Evolutionary conservation across 2,113 vertebrate genomes (phyloP).

Genomic region (Craseonycteris thonglongyai): DNA sequence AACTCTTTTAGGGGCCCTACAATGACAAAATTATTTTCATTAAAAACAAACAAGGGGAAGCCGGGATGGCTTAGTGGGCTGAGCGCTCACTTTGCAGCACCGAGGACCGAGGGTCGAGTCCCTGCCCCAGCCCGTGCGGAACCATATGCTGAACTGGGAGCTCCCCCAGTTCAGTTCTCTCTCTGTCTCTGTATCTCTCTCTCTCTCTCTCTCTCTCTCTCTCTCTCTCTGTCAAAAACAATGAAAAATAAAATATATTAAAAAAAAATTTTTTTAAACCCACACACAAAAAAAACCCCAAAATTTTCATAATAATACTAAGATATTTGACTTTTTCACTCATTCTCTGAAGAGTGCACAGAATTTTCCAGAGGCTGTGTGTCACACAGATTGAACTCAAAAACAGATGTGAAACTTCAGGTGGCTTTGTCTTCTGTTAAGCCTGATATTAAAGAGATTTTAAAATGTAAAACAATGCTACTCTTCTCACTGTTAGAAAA

Average conservation of each 20-base stretch:
- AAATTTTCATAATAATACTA: not conserved
- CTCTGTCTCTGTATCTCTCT: too few species aligned
- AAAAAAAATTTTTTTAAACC: too few species aligned
- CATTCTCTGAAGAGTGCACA: not conserved
- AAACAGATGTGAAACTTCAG: not conserved
- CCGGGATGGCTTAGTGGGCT: too few species aligned
- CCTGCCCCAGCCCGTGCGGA: too few species aligned
- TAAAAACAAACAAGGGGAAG: not conserved
- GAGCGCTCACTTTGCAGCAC: too few species aligned
- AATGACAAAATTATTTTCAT: not conserved
- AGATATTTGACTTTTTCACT: not conserved
- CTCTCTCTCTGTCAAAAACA: too few species aligned
- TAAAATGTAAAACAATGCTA: not conserved
- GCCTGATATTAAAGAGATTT: not conserved
- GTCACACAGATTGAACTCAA: not conserved
- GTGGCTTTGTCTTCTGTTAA: not conserved
- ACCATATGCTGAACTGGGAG: too few species aligned
- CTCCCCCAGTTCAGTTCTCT: too few species aligned
- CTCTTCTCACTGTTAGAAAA: not conserved
- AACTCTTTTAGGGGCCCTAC: not conserved
- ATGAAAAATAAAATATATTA: too few species aligned
- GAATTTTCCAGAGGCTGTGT: not conserved
- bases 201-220: too few species aligned
- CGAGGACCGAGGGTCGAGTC: too few species aligned
- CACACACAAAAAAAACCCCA: too few species aligned